Base-by-base conservation (phyloP, 1,140 invertebrate genomes). In the Protaetia brevitarsis region DNA sequence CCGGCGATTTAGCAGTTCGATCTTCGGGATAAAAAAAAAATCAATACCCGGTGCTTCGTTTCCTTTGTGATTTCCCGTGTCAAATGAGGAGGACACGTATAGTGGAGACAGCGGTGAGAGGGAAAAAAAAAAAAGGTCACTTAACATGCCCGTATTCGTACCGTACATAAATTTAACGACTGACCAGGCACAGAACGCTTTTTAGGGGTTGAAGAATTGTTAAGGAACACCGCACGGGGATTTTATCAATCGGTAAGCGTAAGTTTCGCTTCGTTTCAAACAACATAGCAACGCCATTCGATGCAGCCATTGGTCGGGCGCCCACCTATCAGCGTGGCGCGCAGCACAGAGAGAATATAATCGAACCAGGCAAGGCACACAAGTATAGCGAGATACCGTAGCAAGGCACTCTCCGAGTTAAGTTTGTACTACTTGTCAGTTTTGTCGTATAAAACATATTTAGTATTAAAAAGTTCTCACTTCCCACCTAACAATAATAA, bases 251-350 rank as follows among this genome's bases (percentile, higher is more conserved):
- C 41, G 41, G 41, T 45, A 45, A 45, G 41, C 41, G 41, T 8
- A 45, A 45, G 3, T 45, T 45, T 45, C 13, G 41, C 41, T 21
- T 45, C 41, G 41, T 45, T 45, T 45, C 41, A 45, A 45, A 58
- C 56, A 58, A 58, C 56, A 75, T 75, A 75, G 74, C 73, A 75
- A 75, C 74, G 71, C 29, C 64, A 68, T 63, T 62, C 28, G 65
- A 56, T 41, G 66, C 66, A 21, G 70, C 68, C 66, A 73, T 74
- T 74, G 73, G 73, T 66, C 66, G 70, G 68, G 36, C 65, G 70
- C 60, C 45, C 70, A 68, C 74, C 72, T 74, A 76, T 73, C 68
- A 65, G n/a, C n/a, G n/a, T n/a, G n/a, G n/a, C 11, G 64, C 68
- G 61, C 23, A 63, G 37, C 60, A 68, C 72, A 34, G 69, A 65